Conservation (phyloP, 2,797 vertebrate species). For the Novumbra hubbsi region DNA sequence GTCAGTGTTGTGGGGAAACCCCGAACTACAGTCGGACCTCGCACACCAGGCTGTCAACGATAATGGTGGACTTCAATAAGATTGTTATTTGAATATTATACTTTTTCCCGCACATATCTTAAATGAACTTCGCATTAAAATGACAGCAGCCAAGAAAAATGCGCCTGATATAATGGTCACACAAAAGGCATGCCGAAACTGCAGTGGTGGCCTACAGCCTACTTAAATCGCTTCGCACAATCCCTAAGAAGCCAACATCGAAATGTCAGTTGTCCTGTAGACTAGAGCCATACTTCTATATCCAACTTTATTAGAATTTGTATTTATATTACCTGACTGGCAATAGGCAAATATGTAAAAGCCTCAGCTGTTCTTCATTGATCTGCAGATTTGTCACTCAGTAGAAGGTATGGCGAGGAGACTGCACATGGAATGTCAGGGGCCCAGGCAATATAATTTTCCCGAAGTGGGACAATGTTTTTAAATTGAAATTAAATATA, state of each 20-base stretch:
- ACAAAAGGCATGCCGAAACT: neutral
- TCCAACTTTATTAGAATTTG: neutral
- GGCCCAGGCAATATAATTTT: neutral
- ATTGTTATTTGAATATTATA: neutral
- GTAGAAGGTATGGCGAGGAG: neutral
- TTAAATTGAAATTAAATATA: neutral
- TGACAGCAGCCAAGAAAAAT: neutral
- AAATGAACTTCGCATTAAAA: neutral
- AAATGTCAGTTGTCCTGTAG: neutral
- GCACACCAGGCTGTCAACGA: neutral
- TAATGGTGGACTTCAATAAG: neutral
- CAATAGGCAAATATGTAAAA: neutral
- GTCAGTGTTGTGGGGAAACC: slow-evolving; percentile 10
- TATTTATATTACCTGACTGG: neutral
- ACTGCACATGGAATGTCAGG: neutral
- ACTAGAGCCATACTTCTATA: neutral
- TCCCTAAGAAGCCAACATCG: neutral
- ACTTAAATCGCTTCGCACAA: neutral
- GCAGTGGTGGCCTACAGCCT: neutral
- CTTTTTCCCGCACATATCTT: neutral
- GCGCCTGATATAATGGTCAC: neutral
- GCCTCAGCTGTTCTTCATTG: slow-evolving; percentile 7
- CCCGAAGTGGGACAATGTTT: neutral
- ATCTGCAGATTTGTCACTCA: neutral
- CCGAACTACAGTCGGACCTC: neutral